Evolutionary conservation across 1,140 invertebrate species (phyloP), one percentile per base, ranked within the genome.

Genomic region (Drosophila saltans): DNA sequence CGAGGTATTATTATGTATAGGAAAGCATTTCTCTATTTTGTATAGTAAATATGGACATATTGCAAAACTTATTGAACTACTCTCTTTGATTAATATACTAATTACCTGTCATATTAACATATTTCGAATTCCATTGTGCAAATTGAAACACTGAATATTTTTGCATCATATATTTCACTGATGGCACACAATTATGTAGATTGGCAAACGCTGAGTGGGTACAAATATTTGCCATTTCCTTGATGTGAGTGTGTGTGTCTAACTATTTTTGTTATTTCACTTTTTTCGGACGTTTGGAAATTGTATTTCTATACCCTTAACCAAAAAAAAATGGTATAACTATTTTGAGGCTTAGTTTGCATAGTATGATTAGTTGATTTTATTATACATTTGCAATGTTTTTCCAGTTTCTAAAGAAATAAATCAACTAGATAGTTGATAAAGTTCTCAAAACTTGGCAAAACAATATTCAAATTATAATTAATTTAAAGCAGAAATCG

Each of bases 121-220:
- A 52, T 39, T 59, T 16, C 57, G 36, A 30, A 39, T 9, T 59
- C 8, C 33, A 39, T 10, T 24, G 5, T 11, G 7, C 21, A 43
- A n/a, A 16, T 26, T 62, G 36, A 43, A n/a, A 16, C 26, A 28
- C 26, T 48, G 36, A 60, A 76, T 58, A 69, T 56, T 41, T 59
- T 62, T 76, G 36, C 30, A 9, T 59, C 16, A 39, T 39, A 59
- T 39, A 2, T 59, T 39, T 24, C 5, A 2, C 5, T 58, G 39
- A 10, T 59, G 60, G 55, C 64, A 74, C 83, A 89, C 84, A 88
- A 88, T 88, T 86, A 86, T 86, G 83, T 77, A 86, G 83, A 86
- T 86, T 88, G 83, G 76, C 77, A 77, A 45, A 28, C 58, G 58
- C 5, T 30, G 60, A 69, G 48, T 65, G 28, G 58, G 58, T 33